phyloP scores from a whole-genome alignment of 1,140 invertebrate species.

The Thaumatotibia leucotreta region DNA sequence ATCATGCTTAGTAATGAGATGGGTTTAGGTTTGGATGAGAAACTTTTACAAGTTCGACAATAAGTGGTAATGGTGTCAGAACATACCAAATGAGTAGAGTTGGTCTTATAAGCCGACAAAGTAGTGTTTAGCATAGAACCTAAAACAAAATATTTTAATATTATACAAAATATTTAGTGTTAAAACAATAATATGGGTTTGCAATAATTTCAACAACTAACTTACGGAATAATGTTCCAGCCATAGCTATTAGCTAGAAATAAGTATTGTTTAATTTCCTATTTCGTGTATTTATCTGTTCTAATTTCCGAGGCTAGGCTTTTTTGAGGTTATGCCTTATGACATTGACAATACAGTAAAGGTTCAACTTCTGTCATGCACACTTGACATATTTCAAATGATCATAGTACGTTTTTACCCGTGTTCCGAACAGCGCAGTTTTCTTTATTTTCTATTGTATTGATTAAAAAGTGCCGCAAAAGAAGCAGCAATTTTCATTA shows the following conservation, averaged over 20 bases:
- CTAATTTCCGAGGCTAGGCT: neutral
- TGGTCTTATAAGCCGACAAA: slow-evolving; percentile 39
- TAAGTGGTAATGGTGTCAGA: neutral
- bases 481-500: too few relatives aligned
- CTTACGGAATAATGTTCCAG: slow-evolving; percentile 8
- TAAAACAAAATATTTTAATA: slow-evolving; percentile 34
- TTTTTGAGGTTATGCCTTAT: neutral
- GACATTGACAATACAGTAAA: too few relatives aligned
- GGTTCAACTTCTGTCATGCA: too few relatives aligned
- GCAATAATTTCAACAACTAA: neutral
- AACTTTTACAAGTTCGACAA: too few relatives aligned
- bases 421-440: neutral
- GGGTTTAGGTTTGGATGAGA: neutral
- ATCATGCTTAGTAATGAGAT: neutral
- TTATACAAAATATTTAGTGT: neutral
- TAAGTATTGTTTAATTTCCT: neutral
- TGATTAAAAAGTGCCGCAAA: too few relatives aligned
- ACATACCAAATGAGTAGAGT: slow-evolving; percentile 44
- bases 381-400: neutral
- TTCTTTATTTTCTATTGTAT: too few relatives aligned
- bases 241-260: neutral
- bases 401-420: neutral
- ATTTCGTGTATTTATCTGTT: neutral
- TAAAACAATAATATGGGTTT: neutral
- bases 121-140: slow-evolving; percentile 46